phyloP scores from a whole-genome alignment of 2,888 invertebrate species.

The Thysanoteuthis rhombus region DNA sequence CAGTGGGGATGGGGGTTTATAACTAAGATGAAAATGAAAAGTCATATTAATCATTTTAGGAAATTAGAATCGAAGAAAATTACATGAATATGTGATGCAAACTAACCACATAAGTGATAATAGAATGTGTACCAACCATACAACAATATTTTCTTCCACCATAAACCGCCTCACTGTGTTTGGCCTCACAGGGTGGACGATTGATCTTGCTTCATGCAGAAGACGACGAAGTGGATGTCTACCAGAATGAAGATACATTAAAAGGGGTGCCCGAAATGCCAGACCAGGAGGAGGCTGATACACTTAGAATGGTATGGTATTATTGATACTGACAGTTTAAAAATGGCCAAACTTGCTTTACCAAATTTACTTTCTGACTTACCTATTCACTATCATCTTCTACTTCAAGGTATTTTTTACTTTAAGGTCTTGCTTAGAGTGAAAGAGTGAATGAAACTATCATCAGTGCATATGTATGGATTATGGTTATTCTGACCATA shows the following conservation, averaged over 20 bases:
- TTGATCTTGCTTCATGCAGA: slow-evolving; percentile 26
- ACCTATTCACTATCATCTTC: background rate
- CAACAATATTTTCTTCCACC: background rate
- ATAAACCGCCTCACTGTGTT: slow-evolving; percentile 21
- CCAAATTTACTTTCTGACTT: background rate
- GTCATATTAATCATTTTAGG: background rate
- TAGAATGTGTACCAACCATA: background rate
- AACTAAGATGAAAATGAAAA: background rate
- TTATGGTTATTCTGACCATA: too few species aligned
- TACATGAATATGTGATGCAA: background rate
- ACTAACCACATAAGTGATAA: background rate
- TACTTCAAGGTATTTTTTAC: background rate
- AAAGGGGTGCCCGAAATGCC: slow-evolving; percentile 28
- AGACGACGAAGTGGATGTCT: slow-evolving; percentile 23
- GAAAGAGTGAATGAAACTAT: background rate
- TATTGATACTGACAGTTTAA: background rate
- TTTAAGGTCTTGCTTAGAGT: background rate
- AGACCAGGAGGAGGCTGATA: slow-evolving; percentile 30
- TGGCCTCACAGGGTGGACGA: slow-evolving; percentile 31
- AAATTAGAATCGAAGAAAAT: background rate
- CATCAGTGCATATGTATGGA: too few species aligned
- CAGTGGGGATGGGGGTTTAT: background rate
- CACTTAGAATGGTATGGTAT: slow-evolving; percentile 30
- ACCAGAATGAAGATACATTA: slow-evolving; percentile 32
- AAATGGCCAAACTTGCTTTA: background rate